Percentiles rank a stretch among this genome's conserved stretches.
phyloP scores from a whole-genome alignment of 2,888 invertebrate species.

The Melieria picta region DNA sequence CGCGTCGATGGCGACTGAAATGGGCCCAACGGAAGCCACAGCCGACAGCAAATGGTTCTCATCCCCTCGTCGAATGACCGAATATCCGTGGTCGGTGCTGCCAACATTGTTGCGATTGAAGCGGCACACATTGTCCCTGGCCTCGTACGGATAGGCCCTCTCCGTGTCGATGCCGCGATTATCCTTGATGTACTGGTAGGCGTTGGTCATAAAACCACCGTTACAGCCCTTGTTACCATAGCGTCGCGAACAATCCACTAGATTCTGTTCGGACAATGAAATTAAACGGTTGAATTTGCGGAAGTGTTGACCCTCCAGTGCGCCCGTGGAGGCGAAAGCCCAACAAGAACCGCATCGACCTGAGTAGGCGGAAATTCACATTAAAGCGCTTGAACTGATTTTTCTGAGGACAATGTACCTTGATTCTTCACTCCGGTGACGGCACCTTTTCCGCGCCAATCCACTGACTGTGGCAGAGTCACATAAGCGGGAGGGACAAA shows the following conservation, averaged over 20 bases:
- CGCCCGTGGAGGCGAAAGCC: conserved; percentile 84
- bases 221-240: conserved; percentile 83
- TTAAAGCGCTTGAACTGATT: too few species aligned
- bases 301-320: conserved; percentile 84
- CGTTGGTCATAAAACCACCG: conserved; percentile 80
- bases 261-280: conserved; percentile 75
- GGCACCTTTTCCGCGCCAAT: conserved; percentile 82
- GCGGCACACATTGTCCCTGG: conserved; percentile 67
- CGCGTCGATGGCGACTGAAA: conserved; percentile 1
- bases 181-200: conserved; percentile 79
- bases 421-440: conserved; percentile 87
- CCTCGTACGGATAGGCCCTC: conserved; percentile 82
- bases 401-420: conserved; percentile 60
- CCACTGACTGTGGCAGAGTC: conserved; percentile 72
- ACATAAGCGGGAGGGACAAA: neutral
- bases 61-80: neutral
- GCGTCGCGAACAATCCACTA: neutral
- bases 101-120: neutral
- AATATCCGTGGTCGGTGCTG: neutral
- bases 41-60: neutral
- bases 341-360: conserved; percentile 84
- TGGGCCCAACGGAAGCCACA: conserved; percentile 3
- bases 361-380: neutral
- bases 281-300: conserved; percentile 76
- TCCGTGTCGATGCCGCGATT: conserved; percentile 88